Base-by-base conservation (phyloP, 2,888 invertebrate species). In the Siphonodentalium dalli region DNA sequence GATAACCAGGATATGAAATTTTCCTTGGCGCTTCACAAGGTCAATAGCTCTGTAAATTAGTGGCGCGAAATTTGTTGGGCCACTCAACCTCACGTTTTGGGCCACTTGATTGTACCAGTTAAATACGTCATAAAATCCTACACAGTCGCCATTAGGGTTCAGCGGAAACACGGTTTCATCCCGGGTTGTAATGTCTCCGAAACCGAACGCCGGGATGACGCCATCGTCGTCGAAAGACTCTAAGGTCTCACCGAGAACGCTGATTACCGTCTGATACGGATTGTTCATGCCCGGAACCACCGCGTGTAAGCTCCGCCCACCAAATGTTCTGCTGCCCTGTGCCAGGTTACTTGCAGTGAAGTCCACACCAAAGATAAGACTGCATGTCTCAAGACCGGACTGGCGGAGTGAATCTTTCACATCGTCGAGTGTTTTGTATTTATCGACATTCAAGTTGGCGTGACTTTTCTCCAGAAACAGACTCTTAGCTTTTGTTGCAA, bases 1-100 rank as follows among this genome's bases (percentile, higher is more conserved):
- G 43, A 85, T 83, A 7, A 85, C 82, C 40, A 85, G 74, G 37
- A 85, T 83, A 67, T 85, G 84, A 65, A 84, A 85, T 82, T 84
- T 70, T n/a, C n/a, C n/a, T n/a, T n/a, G n/a, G n/a, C n/a, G n/a
- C n/a, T 80, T 78, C 44, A 84, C 84, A 41, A 83, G 81, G 42
- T 83, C 80, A 39, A 84, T 82, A 6, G 84, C 83, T 49, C 81
- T 78, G 54, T 81, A 68, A 49, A 85, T 85, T 33, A 85, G 71
- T 2, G 85, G 85, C 0, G 84, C 84, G 62, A 85, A 84, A 66
- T 83, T 85, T 29, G 85, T 85, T 1, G 85, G 85, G 3, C 85
- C 85, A 50, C 83, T 82, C 15, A 85, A 75, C 9, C 73, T 69
- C 2, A 85, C 79, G 35, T 73, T 75, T 2, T 80, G 81, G 4